phyloP scores from a whole-genome alignment of 2,888 invertebrate species.

The Diaphora mendica region DNA sequence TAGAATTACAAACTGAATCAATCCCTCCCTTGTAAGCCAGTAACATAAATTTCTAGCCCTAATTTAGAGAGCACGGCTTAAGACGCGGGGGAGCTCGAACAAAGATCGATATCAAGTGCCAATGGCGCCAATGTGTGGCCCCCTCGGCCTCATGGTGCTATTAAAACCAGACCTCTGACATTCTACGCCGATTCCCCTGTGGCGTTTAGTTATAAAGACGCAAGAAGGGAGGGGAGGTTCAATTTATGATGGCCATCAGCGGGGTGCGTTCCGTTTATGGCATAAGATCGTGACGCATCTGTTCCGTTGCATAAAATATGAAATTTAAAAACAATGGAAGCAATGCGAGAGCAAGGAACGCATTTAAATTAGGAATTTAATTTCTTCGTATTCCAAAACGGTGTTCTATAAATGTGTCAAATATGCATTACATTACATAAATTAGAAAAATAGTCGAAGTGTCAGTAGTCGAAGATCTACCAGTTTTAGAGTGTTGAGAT shows the following conservation, averaged over 20 bases:
- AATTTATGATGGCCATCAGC: conserved; percentile 62
- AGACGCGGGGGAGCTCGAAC: conserved; percentile 78
- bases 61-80: conserved; percentile 72
- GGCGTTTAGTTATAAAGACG: conserved; percentile 58
- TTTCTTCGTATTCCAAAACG: conserved; percentile 32
- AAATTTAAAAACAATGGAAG: conserved; percentile 71
- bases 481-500: neutral
- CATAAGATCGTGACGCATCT: conserved; percentile 81
- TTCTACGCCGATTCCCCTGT: conserved; percentile 64
- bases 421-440: conserved; percentile 6
- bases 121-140: conserved; percentile 78
- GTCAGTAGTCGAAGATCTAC: neutral
- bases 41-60: conserved; percentile 79
- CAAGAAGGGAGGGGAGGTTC: conserved; percentile 62
- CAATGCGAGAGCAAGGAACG: conserved; percentile 42
- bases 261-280: conserved; percentile 78
- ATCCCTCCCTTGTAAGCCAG: conserved; percentile 66
- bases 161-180: conserved; percentile 67
- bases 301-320: conserved; percentile 79
- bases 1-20: conserved; percentile 52
- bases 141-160: conserved; percentile 70
- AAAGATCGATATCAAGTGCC: conserved; percentile 84
- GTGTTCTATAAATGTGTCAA: conserved; percentile 20
- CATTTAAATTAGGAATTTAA: conserved; percentile 42
- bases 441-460: neutral